These are phyloP conservation scores for Leptinotarsa undecemlineata DNA, from an alignment of 1,140 invertebrate genomes.

Conservation along the genomic window DNA sequence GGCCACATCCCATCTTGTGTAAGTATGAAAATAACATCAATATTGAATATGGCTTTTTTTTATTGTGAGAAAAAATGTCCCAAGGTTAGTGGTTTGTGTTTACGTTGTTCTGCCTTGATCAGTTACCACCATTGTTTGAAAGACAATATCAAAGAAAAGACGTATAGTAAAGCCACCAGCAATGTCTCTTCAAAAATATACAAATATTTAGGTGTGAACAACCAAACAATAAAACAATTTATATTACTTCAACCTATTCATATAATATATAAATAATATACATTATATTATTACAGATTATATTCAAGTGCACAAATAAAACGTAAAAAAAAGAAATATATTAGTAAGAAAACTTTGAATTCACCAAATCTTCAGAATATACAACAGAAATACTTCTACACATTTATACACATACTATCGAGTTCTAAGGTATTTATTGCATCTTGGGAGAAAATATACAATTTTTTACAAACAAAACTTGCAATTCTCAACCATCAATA, in stretches of 20 bases:
- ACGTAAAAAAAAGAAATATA: conserved; percentile 22
- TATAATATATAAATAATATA: conserved; percentile 35
- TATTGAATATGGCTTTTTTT: no score
- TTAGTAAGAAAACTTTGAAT: conserved; percentile 22
- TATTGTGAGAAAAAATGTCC: no score
- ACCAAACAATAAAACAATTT: neutral
- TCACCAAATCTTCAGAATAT: conserved; percentile 19
- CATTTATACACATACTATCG: conserved; percentile 19
- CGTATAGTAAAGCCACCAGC: no score
- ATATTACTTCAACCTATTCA: conserved; percentile 22
- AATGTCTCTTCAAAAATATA: neutral
- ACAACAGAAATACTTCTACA: conserved; percentile 29
- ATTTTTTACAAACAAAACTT: no score
- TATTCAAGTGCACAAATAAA: conserved; percentile 29
- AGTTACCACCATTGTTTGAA: no score
- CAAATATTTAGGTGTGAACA: neutral
- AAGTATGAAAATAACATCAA: no score
- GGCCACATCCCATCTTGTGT: no score
- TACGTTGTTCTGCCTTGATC: no score
- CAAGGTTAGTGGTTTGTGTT: no score
- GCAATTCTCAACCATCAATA: no score
- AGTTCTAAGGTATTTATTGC: conserved; percentile 13
- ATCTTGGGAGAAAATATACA: neutral
- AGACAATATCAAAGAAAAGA: no score
- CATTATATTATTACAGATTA: conserved; percentile 28